Evolutionary conservation across 2,113 vertebrate genomes (phyloP), one percentile per base, ranked within the genome.

Genomic region (Istiophorus platypterus): DNA sequence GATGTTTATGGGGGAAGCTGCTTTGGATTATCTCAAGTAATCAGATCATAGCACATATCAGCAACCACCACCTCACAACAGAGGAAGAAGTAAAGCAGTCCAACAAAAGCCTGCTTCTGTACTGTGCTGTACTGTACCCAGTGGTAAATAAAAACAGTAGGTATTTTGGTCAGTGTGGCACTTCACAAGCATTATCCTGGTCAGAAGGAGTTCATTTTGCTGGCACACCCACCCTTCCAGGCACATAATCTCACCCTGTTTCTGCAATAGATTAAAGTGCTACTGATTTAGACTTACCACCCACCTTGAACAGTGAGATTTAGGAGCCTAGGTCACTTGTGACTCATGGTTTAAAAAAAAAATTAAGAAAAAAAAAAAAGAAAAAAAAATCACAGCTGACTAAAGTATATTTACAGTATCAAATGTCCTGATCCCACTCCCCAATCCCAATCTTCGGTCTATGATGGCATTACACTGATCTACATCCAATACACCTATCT

Each of bases 171-270:
- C 85, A 88, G 27, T 86, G 78, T 87, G 87, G 92, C 70, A 80
- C 86, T 81, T 77, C 58, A 74, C 82, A 65, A 86, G 72, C 74
- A 78, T 89, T 91, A 85, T 85, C 64, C 56, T 84, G 84, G 87
- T 88, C 68, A 84, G 82, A 88, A 42, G 57, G 73, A 76, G 84
- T 88, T 89, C 31, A 80, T 82, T 92, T 93, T 92, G 82, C 76
- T 29, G 61, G 78, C 87, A 88, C 89, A 86, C 78, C 87, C 75
- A 80, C 56, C 58, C 62, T 85, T 84, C 81, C 73, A 57, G 26
- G 69, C 83, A 56, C 72, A 86, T 34, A 63, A 18, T 74, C 68
- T 77, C 76, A 72, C 49, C 69, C 68, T 45, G 63, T 75, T 84
- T 79, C 63, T 82, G 81, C 66, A 85, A 74, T 65, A 89, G 71